Evolutionary conservation across 2,797 vertebrate genomes (phyloP).

Genomic region (Epinephelus malabaricus): DNA sequence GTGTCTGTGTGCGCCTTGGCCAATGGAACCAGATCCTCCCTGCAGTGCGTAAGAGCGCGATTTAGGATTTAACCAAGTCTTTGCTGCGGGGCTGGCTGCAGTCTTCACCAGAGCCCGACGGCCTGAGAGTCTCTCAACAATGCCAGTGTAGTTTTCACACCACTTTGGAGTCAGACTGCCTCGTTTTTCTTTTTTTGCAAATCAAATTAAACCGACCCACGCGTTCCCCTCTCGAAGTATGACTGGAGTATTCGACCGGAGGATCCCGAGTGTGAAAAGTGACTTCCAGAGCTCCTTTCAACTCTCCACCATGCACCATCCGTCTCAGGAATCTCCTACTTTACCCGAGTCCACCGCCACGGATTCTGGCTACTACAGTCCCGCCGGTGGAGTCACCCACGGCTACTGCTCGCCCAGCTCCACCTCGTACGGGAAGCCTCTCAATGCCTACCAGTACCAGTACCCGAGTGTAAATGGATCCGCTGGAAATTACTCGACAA

Average conservation of each 20-base stretch:
- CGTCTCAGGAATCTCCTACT: constrained; percentile 99
- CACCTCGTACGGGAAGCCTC: constrained; percentile 94
- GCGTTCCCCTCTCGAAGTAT: constrained; percentile 83
- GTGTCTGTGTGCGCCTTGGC: constrained; percentile 91
- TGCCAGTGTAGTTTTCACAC: constrained; percentile 89
- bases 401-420: constrained; percentile 97
- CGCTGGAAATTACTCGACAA: constrained; percentile 93
- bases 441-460: constrained; percentile 97
- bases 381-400: constrained; percentile 87
- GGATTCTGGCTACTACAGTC: constrained; percentile 98
- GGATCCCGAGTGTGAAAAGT: constrained; percentile 93
- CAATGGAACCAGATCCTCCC: constrained; percentile 99
- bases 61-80: constrained; percentile 99
- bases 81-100: constrained; percentile 94
- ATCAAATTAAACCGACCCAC: constrained; percentile 55
- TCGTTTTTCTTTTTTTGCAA: constrained; percentile 28
- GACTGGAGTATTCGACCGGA: constrained; percentile 99
- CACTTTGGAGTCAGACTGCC: constrained; percentile 74
- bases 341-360: constrained; percentile 97
- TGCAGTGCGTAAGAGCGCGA: constrained; percentile 99
- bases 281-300: constrained; percentile 96
- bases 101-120: constrained; percentile 91
- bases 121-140: constrained; percentile 84
- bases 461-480: constrained; percentile 94
- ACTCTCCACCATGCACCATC: constrained; percentile 95